A percentile compares a stretch with the other conserved stretches of the same genome.
Evolutionary conservation across 2,888 invertebrate genomes (phyloP).

Genomic region (Ophioninae sp.): DNA sequence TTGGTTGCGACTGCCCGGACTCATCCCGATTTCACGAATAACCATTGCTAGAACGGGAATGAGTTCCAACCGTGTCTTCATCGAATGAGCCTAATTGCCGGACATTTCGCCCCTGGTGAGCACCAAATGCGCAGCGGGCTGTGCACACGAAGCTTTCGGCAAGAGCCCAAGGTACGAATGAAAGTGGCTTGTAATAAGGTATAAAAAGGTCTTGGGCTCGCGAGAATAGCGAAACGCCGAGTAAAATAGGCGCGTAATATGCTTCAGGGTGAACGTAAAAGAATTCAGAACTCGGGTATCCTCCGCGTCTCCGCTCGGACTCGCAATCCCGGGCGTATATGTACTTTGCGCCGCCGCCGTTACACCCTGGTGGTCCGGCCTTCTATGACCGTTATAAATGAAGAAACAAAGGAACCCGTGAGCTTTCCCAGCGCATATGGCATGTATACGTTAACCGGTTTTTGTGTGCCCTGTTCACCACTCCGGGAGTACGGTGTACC

Average conservation of each 20-base stretch:
- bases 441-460: constrained; percentile 52
- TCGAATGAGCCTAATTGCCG: constrained; percentile 12
- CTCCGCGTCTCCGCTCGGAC: background rate
- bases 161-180: background rate
- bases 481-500: constrained; percentile 38
- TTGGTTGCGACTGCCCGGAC: background rate
- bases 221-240: background rate
- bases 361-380: constrained; percentile 49
- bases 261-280: constrained; percentile 36
- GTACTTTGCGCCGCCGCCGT: constrained; percentile 30
- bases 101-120: constrained; percentile 16
- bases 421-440: constrained; percentile 54
- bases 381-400: constrained; percentile 61
- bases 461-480: constrained; percentile 38
- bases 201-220: background rate
- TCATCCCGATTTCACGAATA: background rate
- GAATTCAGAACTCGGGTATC: constrained; percentile 14
- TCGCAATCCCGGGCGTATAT: background rate
- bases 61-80: background rate
- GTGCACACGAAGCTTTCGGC: background rate
- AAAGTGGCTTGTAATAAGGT: background rate
- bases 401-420: constrained; percentile 68
- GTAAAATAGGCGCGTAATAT: constrained; percentile 44
- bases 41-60: background rate
- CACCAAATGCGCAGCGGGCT: background rate